Evolutionary conservation across 2,888 invertebrate species (phyloP), one percentile per base, ranked within the genome.

Genomic region (Leptopilina myrica): DNA sequence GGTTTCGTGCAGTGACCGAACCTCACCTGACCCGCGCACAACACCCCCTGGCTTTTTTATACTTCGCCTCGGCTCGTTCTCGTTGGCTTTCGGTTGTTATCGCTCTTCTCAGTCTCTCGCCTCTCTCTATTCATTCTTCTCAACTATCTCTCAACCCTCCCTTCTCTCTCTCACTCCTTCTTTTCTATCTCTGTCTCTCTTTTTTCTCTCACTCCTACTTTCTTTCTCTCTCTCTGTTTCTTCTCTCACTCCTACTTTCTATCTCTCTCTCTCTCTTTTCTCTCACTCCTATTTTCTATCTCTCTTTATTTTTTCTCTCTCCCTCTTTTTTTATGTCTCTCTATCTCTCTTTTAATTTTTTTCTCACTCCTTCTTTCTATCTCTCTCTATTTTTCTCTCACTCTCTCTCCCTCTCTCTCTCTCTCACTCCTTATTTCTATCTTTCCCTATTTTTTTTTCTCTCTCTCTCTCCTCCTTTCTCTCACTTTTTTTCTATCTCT

Each of bases 141-240:
- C 5, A 40, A 43, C 66, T 66, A n/a, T 66, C 66, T 66, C 43
- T 66, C 43, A 56, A 56, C 56, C 8, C 66, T 66, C 15, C 40
- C 69, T 76, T 53, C 11, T 46, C 53, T 14, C 11, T 20, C 77
- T 15, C 69, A 12, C 77, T 46, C 46, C 62, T 69, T 53, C 64
- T 77, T 56, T 62, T 67, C 66, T 43, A 12, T n/a, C 40, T 43
- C 76, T 66, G 49, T 9, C 64, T 59, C 14, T 14, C 15, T 69
- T 65, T n/a, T 76, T 14, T 40, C 43, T 53, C 49, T 76, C 46
- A 14, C 43, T 64, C 64, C 8, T 20, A 20, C 64, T 77, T 56
- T 62, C 76, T 73, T 26, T n/a, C 14, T 26, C 11, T 49, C 49
- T 49, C 49, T 49, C 49, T 49, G 1, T 49, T 49, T 49, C 49